Base-by-base conservation (phyloP, 1,140 invertebrate species). In the Drosophila saltans region DNA sequence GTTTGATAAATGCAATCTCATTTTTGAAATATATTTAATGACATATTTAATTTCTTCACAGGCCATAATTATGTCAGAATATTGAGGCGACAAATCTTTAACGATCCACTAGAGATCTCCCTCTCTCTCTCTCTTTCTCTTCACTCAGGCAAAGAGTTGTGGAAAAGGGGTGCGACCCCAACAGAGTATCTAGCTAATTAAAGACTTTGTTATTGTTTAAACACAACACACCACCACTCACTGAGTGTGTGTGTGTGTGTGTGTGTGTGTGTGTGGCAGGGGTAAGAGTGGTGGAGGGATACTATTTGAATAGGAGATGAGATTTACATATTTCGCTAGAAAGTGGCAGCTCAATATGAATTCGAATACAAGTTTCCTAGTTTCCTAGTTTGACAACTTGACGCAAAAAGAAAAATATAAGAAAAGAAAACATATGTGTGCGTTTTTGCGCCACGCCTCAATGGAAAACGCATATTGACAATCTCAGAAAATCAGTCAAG, bases 41-140 rank as follows among this genome's bases (percentile, higher is more conserved):
- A 66, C 72, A 88, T 88, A 86, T 83, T 89, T 75, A 70, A 83
- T 78, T 69, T 75, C 24, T 9, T 61, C 77, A 66, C 80, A 72
- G 73, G 70, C 72, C 69, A 65, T 88, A 75, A 88, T 88, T 78
- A 78, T 88, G 84, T 89, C 84, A 75, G 80, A 67, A 28, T 30
- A 7, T 59, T 11, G 3, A 39, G 57, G 21, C 33, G 33, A 59
- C 16, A 40, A 59, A 58, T 58, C 56, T 52, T 52, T 52, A 52
- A 52, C 45, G 45, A 52, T 52, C 45, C 21, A 52, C 45, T 26
- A 26, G 45, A 52, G 45, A 24, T 8, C 45, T 48, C 45, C 16
- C 16, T 21, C 21, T 52, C 24, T 21, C 21, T 52, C 24, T 52
- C 8, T 52, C 21, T 26, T 52, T 52, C 24, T 24, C 8, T 52